Conservation (phyloP, 2,797 vertebrate genomes). For the Tarsius wallacei region DNA sequence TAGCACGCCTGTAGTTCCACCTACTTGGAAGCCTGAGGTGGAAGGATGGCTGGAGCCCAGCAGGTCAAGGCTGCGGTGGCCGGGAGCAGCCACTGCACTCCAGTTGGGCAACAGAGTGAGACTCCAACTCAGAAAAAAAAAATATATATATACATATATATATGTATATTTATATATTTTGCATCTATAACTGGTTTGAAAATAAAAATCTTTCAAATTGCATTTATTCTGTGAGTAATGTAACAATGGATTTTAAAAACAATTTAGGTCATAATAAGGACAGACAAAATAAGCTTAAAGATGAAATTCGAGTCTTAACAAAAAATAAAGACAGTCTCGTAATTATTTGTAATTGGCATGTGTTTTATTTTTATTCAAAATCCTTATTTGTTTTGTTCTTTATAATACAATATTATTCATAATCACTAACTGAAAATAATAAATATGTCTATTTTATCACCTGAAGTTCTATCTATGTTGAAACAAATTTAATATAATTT, state of each 20-base stretch:
- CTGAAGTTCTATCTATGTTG: not conserved
- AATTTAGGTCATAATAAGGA: not conserved
- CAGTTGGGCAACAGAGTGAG: too few species aligned
- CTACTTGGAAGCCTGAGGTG: too few species aligned
- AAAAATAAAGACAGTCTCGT: not conserved
- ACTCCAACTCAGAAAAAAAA: too few species aligned
- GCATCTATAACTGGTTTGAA: not conserved
- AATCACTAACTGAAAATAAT: not conserved
- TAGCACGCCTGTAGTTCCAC: too few species aligned
- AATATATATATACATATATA: too few species aligned
- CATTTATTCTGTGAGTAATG: not conserved
- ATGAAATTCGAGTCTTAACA: not conserved
- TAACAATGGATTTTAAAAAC: not conserved
- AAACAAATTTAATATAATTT: not conserved
- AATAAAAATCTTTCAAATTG: not conserved
- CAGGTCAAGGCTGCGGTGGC: too few species aligned
- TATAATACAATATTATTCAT: slow-evolving; percentile 14
- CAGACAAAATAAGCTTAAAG: not conserved
- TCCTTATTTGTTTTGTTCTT: not conserved
- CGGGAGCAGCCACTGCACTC: too few species aligned
- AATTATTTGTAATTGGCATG: not conserved
- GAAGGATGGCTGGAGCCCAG: too few species aligned
- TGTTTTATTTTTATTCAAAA: not conserved
- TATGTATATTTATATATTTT: too few species aligned
- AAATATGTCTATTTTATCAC: not conserved